A percentile compares a stretch with the other conserved stretches of the same genome.
These are phyloP conservation scores for Tolypeutes matacus DNA, from an alignment of 2,797 vertebrate genomes.

Conservation along the genomic window DNA sequence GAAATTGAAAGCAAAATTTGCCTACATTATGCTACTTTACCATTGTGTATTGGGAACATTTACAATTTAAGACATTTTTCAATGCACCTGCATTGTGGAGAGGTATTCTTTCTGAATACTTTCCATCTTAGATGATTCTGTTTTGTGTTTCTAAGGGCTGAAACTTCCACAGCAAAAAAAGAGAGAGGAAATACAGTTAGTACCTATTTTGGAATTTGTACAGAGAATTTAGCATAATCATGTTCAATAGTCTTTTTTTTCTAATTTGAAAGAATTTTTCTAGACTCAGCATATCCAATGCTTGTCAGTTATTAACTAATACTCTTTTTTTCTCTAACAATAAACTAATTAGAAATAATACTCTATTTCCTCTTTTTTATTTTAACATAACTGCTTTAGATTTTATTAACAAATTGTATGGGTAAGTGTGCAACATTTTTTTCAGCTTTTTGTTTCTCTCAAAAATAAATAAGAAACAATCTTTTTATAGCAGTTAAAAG, in stretches of 20 bases:
- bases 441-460: background rate
- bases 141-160: conserved; percentile 60
- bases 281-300: background rate
- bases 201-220: conserved; percentile 58
- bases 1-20: conserved; percentile 76
- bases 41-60: conserved; percentile 43
- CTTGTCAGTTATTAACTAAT: conserved; percentile 5
- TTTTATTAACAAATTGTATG: background rate
- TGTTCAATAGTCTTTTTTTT: conserved; percentile 14
- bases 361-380: conserved; percentile 13
- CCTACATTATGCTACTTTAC: conserved; percentile 68
- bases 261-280: background rate
- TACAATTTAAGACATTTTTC: conserved; percentile 73
- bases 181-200: conserved; percentile 8
- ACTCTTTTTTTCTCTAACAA: background rate
- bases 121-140: conserved; percentile 52
- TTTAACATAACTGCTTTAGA: background rate
- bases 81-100: conserved; percentile 61
- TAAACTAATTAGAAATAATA: background rate
- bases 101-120: conserved; percentile 52
- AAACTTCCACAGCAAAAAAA: conserved; percentile 23
- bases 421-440: background rate
- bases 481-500: background rate
- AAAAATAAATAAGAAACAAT: background rate
- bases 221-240: conserved; percentile 32